These are phyloP conservation scores for Balearica regulorum DNA, from an alignment of 2,797 vertebrate genomes.

Conservation along the genomic window DNA sequence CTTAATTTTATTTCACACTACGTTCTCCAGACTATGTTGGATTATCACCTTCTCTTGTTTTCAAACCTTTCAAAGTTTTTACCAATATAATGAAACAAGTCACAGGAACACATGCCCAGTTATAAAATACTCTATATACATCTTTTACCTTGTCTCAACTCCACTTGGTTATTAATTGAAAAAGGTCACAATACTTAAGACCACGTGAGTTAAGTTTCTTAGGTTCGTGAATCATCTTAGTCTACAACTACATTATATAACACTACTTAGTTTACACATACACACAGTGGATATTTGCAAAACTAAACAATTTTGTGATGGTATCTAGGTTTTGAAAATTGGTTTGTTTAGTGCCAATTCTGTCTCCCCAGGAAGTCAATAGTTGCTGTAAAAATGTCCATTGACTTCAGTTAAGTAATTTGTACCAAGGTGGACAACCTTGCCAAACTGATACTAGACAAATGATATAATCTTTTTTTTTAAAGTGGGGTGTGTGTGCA, in stretches of 20 bases:
- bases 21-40: background rate
- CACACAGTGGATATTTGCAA: background rate
- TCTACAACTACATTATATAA: constrained; percentile 7
- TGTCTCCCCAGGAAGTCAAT: background rate
- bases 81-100: constrained; percentile 35
- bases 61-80: constrained; percentile 13
- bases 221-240: background rate
- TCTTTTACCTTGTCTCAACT: background rate
- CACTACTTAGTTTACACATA: background rate
- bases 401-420: background rate
- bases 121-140: constrained; percentile 37
- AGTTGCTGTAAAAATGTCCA: background rate
- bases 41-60: constrained; percentile 11
- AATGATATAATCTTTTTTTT: background rate
- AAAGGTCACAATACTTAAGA: constrained; percentile 29
- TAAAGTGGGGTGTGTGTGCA: background rate
- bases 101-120: constrained; percentile 47
- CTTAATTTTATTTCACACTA: constrained; percentile 28
- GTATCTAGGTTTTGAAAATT: background rate
- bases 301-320: background rate
- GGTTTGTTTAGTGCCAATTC: background rate
- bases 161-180: background rate
- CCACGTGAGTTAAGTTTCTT: background rate
- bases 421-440: background rate
- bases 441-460: background rate